Conservation (phyloP, 2,797 vertebrate genomes). For the Pogonophryne albipinna region DNA sequence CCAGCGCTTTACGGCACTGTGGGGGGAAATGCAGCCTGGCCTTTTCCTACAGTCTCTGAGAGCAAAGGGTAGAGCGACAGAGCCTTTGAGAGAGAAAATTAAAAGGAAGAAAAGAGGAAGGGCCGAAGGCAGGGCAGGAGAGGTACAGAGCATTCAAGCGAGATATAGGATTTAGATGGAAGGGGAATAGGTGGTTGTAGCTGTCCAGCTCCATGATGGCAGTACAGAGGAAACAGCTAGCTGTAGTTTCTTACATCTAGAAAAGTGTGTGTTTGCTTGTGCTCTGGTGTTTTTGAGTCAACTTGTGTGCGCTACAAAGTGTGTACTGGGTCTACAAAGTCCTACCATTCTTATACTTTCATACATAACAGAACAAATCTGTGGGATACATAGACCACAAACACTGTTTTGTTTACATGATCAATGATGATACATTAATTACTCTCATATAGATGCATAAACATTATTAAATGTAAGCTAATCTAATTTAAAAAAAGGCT, state of each 20-base stretch:
- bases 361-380: background rate
- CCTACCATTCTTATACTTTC: background rate
- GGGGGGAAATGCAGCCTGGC: conserved; percentile 49
- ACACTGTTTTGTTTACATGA: background rate
- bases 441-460: background rate
- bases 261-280: background rate
- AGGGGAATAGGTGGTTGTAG: background rate
- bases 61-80: conserved; percentile 43
- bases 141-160: background rate
- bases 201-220: conserved; percentile 15
- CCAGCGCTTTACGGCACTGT: conserved; percentile 61
- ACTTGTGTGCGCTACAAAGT: background rate
- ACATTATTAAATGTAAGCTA: background rate
- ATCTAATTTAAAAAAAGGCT: background rate
- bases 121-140: conserved; percentile 6
- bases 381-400: background rate
- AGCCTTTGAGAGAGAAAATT: conserved; percentile 69
- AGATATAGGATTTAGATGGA: conserved; percentile 2
- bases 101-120: conserved; percentile 47
- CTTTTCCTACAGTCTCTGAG: conserved; percentile 60
- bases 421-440: background rate
- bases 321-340: background rate
- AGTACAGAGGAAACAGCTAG: background rate
- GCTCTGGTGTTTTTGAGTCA: background rate
- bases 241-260: background rate